Percentiles rank a stretch among this genome's conserved stretches.
These are phyloP conservation scores for Dynastes maya DNA, from an alignment of 2,888 invertebrate genomes.

Conservation along the genomic window DNA sequence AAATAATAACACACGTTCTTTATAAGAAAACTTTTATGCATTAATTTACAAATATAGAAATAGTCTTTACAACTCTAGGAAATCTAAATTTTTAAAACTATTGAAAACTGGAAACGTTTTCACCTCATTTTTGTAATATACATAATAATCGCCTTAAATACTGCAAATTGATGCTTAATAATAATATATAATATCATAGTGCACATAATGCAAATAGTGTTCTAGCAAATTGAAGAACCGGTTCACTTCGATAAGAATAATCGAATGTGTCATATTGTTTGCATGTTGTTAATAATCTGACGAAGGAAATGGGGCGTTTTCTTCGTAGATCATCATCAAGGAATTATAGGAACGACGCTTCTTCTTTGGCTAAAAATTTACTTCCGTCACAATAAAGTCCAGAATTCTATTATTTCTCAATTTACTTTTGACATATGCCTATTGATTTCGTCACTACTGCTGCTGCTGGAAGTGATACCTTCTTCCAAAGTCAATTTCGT, in stretches of 20 bases:
- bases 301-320: conserved; percentile 79
- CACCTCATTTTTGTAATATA: neutral
- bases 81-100: neutral
- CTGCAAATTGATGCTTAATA: neutral
- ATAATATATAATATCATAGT: conserved; percentile 9
- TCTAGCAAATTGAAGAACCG: conserved; percentile 13
- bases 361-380: conserved; percentile 65
- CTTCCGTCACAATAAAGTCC: conserved; percentile 24
- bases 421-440: conserved; percentile 63
- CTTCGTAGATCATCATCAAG: conserved; percentile 80
- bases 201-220: neutral
- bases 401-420: neutral
- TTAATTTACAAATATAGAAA: conserved; percentile 39
- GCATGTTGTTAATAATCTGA: conserved; percentile 58
- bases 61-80: conserved; percentile 7
- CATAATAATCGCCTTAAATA: neutral
- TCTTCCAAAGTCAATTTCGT: conserved; percentile 77
- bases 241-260: neutral
- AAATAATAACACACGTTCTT: neutral
- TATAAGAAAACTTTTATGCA: conserved; percentile 27
- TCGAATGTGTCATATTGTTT: neutral
- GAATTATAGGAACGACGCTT: conserved; percentile 73
- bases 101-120: neutral
- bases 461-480: conserved; percentile 74
- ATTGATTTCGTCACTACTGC: conserved; percentile 66